Evolutionary conservation across 1,140 invertebrate genomes (phyloP).

Genomic region (Zaprionus inermis): DNA sequence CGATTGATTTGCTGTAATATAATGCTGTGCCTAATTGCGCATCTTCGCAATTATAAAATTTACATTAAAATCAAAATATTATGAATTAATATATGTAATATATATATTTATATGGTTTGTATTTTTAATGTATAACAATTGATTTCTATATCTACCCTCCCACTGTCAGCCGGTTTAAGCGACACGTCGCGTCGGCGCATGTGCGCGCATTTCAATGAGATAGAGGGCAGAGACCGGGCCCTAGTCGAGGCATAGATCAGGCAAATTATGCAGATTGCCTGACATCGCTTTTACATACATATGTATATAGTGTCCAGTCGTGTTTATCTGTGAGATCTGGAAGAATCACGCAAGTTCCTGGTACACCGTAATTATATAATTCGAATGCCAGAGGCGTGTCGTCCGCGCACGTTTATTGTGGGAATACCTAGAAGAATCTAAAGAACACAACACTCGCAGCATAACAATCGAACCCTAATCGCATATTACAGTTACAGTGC

Average conservation of each 20-base stretch:
- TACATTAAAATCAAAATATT: background rate
- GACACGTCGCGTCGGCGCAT: conserved; percentile 49
- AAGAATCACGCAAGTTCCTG: conserved; percentile 18
- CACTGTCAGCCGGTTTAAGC: conserved; percentile 40
- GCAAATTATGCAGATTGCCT: conserved; percentile 19
- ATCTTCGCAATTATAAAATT: background rate
- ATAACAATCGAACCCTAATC: conserved; percentile 61
- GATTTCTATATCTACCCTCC: background rate
- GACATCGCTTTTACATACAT: background rate
- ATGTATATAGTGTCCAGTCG: background rate
- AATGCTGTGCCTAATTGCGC: too few relatives aligned
- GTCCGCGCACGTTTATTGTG: background rate
- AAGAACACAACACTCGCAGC: conserved; percentile 14
- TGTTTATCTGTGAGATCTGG: conserved; percentile 5
- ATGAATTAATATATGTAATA: too few relatives aligned
- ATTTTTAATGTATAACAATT: background rate
- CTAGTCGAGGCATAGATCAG: conserved; percentile 23
- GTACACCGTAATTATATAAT: conserved; percentile 11
- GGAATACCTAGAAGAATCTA: background rate
- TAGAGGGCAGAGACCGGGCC: conserved; percentile 39
- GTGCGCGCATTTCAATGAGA: conserved; percentile 74
- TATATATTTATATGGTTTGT: background rate
- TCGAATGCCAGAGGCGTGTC: conserved; percentile 23
- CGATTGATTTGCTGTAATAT: background rate
- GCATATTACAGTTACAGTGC: conserved; percentile 58